Percentiles rank a stretch among this genome's conserved stretches.
These are phyloP conservation scores for Pipistrellus kuhlii DNA, from an alignment of 2,797 vertebrate species.

Conservation along the genomic window DNA sequence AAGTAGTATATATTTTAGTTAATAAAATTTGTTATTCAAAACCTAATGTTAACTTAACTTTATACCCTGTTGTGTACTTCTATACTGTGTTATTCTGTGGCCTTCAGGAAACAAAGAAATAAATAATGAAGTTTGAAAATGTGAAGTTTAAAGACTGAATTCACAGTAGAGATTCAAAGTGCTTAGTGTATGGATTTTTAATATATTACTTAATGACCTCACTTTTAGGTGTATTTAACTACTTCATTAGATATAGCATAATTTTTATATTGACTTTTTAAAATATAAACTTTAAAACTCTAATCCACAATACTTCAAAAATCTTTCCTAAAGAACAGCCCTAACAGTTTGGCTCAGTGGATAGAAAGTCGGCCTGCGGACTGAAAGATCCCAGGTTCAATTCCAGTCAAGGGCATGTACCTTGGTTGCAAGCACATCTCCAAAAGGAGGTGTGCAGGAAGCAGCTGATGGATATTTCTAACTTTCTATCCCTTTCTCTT, in stretches of 20 bases:
- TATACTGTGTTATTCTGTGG: neutral
- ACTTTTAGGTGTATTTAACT: slow-evolving; percentile 39
- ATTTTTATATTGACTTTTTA: slow-evolving; percentile 30
- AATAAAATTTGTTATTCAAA: slow-evolving; percentile 41
- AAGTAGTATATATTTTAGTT: neutral
- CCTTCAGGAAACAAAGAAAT: slow-evolving; percentile 51
- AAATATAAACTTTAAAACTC: slow-evolving; percentile 31
- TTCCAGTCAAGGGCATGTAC: no score
- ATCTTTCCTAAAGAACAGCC: neutral
- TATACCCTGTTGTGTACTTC: neutral
- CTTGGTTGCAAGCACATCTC: no score
- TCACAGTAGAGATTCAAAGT: neutral
- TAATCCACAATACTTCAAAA: neutral
- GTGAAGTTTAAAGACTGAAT: slow-evolving; percentile 41
- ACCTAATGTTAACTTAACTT: slow-evolving; percentile 22
- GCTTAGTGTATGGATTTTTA: slow-evolving; percentile 23
- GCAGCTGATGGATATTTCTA: no score
- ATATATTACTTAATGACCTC: slow-evolving; percentile 11
- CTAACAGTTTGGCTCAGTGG: no score
- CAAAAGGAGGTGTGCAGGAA: no score
- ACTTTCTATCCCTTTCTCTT: no score
- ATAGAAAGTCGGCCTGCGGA: no score
- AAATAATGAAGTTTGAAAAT: slow-evolving; percentile 37
- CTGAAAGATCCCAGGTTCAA: no score
- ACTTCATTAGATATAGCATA: slow-evolving; percentile 3